Evolutionary conservation across 2,797 vertebrate species (phyloP).

Genomic region (Columba guinea): DNA sequence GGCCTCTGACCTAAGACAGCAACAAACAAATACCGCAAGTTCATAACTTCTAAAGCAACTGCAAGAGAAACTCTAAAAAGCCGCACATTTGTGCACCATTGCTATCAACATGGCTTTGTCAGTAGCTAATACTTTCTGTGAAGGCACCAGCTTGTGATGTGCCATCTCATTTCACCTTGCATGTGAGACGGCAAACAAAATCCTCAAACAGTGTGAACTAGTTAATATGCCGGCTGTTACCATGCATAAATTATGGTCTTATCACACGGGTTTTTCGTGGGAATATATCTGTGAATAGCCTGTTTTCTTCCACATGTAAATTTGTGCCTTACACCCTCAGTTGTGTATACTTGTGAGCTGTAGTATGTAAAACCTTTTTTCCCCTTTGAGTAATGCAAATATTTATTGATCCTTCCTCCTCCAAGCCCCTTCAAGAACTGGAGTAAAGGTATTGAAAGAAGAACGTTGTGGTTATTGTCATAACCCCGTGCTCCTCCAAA

Average conservation of each 20-base stretch:
- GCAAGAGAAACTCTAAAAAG: slow-evolving; percentile 75
- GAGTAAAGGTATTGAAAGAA: slow-evolving; percentile 81
- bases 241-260: slow-evolving; percentile 79
- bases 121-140: slow-evolving; percentile 81
- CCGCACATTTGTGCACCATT: slow-evolving; percentile 75
- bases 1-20: slow-evolving; percentile 75
- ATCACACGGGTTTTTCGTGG: slow-evolving; percentile 79
- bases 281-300: slow-evolving; percentile 85
- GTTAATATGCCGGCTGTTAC: slow-evolving; percentile 79
- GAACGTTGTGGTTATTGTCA: slow-evolving; percentile 84
- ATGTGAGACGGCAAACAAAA: slow-evolving; percentile 85
- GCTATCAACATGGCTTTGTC: slow-evolving; percentile 83
- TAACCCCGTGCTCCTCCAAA: slow-evolving; percentile 76
- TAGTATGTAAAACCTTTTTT: slow-evolving; percentile 75
- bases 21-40: slow-evolving; percentile 60
- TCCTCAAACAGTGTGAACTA: slow-evolving; percentile 77
- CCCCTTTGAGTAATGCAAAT: slow-evolving; percentile 75
- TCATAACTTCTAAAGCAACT: slow-evolving; percentile 68
- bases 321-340: slow-evolving; percentile 99
- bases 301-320: slow-evolving; percentile 98
- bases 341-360: slow-evolving; percentile 95
- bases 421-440: slow-evolving; percentile 65
- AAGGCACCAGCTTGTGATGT: slow-evolving; percentile 83
- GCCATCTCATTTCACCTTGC: slow-evolving; percentile 89
- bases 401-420: slow-evolving; percentile 76